Percentiles rank a stretch among this genome's conserved stretches.
These are phyloP conservation scores for Bathynomus jamesi DNA, from an alignment of 1,140 invertebrate genomes.

Conservation along the genomic window DNA sequence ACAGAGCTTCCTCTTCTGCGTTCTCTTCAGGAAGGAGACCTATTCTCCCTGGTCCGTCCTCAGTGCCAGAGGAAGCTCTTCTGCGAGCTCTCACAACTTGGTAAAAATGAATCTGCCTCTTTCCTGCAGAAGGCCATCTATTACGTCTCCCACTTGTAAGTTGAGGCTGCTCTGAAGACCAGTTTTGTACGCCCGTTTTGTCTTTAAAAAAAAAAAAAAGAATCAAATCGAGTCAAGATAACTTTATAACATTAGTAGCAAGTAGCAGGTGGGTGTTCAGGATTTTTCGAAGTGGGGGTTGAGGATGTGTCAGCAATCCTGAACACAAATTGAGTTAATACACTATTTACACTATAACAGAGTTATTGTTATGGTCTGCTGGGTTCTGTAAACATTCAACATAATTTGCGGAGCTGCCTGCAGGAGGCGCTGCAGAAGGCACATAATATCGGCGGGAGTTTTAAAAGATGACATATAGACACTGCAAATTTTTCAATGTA, in stretches of 20 bases:
- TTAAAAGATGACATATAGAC: too few relatives aligned
- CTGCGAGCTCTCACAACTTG: conserved; percentile 28
- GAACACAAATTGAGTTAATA: not conserved
- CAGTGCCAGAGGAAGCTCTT: conserved; percentile 30
- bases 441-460: too few relatives aligned
- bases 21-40: conserved; percentile 22
- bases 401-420: too few relatives aligned
- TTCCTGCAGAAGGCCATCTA: conserved; percentile 29
- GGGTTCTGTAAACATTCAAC: too few relatives aligned
- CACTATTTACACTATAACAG: not conserved
- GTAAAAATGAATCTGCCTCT: conserved; percentile 19
- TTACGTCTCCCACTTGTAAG: conserved; percentile 28
- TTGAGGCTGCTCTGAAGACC: not conserved
- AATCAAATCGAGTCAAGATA: too few relatives aligned
- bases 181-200: not conserved
- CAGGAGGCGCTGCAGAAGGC: too few relatives aligned
- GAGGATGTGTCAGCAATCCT: not conserved
- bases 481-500: too few relatives aligned
- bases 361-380: too few relatives aligned
- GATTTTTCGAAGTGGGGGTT: too few relatives aligned
- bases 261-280: too few relatives aligned
- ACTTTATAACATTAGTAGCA: too few relatives aligned
- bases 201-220: not conserved
- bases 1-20: conserved; percentile 22
- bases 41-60: conserved; percentile 12